Base-by-base conservation (phyloP, 2,888 invertebrate species). In the Vanessa cardui region DNA sequence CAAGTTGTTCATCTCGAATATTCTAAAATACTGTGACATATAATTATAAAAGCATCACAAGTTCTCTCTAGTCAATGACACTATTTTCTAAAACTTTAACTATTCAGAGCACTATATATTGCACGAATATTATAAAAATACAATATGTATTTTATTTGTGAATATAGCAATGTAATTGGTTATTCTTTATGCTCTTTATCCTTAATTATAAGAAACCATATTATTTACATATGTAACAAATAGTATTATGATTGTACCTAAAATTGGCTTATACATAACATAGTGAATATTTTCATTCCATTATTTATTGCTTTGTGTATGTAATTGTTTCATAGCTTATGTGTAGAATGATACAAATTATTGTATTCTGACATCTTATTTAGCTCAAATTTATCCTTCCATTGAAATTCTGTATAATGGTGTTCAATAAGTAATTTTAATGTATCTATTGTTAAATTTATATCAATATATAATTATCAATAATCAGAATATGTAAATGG, bases 261-360 rank as follows among this genome's bases (percentile, higher is more conserved):
- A 61, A 46, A 60, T 49, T 62, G 15, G 33, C 21, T 50, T 33
- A 39, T 39, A 56, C 56, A 52, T 20, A 52, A 61, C 18, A 44
- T 6, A 18, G 61, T 46, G 52, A 56, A 33, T 56, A 18, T 52
- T 62, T 39, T 52, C 62, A 62, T 62, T 62, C 62, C 62, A 62
- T 26, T 18, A 39, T 15, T 21, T 21, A 26, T 52, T 52, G 49
- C 52, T 26, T 52, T 52, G 39, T 26, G 12, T 4, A 31, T 52
- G 26, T 15, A 26, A 54, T 33, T 33, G 54, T 31, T 54, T 33
- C 15, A 3, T 31, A 31, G 54, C 31, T n/a, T 33, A n/a, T 26
- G 6, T 54, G 12, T 39, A 39, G 12, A 16, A 12, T 7, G 1
- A 12, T 16, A n/a, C 16, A 54, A 6, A 26, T 54, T 15, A 2